Evolutionary conservation across 2,888 invertebrate genomes (phyloP).

Genomic region (Neuroscelio doddi): DNA sequence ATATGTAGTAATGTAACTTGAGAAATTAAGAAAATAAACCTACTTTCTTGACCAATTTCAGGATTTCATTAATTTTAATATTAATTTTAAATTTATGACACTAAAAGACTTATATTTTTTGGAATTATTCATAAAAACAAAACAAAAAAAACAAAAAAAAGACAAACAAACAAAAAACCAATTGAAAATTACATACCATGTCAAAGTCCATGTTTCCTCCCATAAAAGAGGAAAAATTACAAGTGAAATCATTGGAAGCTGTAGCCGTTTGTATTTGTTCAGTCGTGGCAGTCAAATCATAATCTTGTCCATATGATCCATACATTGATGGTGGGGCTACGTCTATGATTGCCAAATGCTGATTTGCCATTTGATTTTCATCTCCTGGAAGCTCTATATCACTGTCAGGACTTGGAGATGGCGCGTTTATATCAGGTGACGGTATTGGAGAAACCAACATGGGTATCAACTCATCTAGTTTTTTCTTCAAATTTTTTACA

Average conservation of each 20-base stretch:
- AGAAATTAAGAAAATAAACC: no score
- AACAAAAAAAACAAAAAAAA: no score
- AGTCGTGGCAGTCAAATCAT: slow-evolving; percentile 64
- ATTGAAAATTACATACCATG: slow-evolving; percentile 57
- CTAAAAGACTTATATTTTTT: no score
- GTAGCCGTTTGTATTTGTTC: slow-evolving; percentile 56
- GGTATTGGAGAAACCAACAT: slow-evolving; percentile 79
- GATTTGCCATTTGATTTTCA: slow-evolving; percentile 57
- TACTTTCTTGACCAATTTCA: neutral
- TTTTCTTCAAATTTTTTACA: slow-evolving; percentile 88
- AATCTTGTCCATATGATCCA: slow-evolving; percentile 67
- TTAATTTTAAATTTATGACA: no score
- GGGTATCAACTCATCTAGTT: slow-evolving; percentile 86
- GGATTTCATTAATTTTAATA: no score
- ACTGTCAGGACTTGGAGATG: slow-evolving; percentile 87
- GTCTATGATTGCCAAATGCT: slow-evolving; percentile 61
- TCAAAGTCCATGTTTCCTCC: slow-evolving; percentile 78
- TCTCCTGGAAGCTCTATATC: slow-evolving; percentile 84
- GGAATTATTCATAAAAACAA: no score
- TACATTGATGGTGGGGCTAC: slow-evolving; percentile 67
- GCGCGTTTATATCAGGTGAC: slow-evolving; percentile 77
- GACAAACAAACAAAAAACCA: slow-evolving; percentile 5
- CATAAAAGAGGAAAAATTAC: slow-evolving; percentile 79
- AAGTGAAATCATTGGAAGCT: slow-evolving; percentile 68
- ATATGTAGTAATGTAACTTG: no score